Evolutionary conservation across 2,888 invertebrate species (phyloP), one percentile per base, ranked within the genome.

Genomic region (Hyposoter didymator): DNA sequence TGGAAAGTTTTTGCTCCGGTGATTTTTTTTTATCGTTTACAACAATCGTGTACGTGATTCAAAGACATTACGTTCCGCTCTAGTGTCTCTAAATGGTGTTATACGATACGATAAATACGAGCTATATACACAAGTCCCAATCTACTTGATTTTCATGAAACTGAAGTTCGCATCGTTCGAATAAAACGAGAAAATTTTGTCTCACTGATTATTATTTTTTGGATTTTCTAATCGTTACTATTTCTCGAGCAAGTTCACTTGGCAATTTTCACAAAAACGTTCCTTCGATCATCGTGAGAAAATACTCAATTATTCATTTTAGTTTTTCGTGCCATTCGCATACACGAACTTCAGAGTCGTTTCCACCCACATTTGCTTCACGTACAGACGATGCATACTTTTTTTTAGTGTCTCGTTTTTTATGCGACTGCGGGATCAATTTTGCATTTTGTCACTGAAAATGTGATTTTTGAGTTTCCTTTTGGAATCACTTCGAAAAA

Each of bases 1-100:
- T 84, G n/a, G 66, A 78, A 78, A 78, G 70, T 78, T 78, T 70
- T 69, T 32, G 19, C 72, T 55, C 64, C 45, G 32, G 32, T 43
- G 22, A 22, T 64, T 64, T 47, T 43, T 39, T 7, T 64, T 47
- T 43, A 22, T 7, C 69, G 28, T 39, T 49, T 14, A 14, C 28
- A 47, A 62, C 8, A 64, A 59, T 47, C 52, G 45, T 70, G 19
- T 76, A 17, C 62, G 59, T 70, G 69, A 75, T 43, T 32, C 32
- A n/a, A 59, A 67, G 28, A 55, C n/a, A 39, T 52, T 19, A 55
- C 52, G 55, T 66, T 35, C 32, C 67, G 43, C 52, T 43, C 52
- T 52, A 43, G 32, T 78, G 55, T 69, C 39, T 66, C 49, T 67
- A n/a, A 28, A 47, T 19, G 39, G 45, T 55, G 78, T 64, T 76